These are phyloP conservation scores for Dysidea cf. avara DNA, from an alignment of 37 sponge, comb jelly and placozoan genomes.

Conservation along the genomic window DNA sequence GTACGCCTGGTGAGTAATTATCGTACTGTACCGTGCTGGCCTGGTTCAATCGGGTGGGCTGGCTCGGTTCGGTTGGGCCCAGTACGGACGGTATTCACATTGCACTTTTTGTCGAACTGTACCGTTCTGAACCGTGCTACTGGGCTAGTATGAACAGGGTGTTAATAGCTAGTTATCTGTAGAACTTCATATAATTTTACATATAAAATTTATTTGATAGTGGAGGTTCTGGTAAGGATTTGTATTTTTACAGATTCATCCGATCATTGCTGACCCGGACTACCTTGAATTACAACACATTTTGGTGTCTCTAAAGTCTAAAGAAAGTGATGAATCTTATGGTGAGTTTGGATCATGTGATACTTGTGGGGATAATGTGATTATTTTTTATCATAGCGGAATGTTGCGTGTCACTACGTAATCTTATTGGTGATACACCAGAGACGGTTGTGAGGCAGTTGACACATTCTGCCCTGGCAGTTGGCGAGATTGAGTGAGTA, in stretches of 20 bases:
- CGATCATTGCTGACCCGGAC: constrained; percentile 59
- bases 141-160: too few species aligned
- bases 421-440: constrained; percentile 27
- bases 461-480: constrained; percentile 57
- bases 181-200: too few species aligned
- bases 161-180: too few species aligned
- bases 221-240: too few species aligned
- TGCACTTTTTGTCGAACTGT: too few species aligned
- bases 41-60: too few species aligned
- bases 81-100: too few species aligned
- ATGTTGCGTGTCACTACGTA: constrained; percentile 44
- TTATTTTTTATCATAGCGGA: constrained; percentile 10
- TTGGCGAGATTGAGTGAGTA: constrained; percentile 74
- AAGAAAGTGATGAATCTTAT: constrained; percentile 77
- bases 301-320: constrained; percentile 62
- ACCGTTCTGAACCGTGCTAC: too few species aligned
- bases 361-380: neutral
- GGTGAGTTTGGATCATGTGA: constrained; percentile 35
- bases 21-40: too few species aligned
- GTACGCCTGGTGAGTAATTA: too few species aligned
- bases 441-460: constrained; percentile 12
- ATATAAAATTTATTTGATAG: too few species aligned
- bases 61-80: too few species aligned
- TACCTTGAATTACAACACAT: constrained; percentile 79
- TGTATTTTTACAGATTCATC: constrained; percentile 30